These are phyloP conservation scores for Columba livia DNA, from an alignment of 2,113 vertebrate genomes.

Conservation along the genomic window DNA sequence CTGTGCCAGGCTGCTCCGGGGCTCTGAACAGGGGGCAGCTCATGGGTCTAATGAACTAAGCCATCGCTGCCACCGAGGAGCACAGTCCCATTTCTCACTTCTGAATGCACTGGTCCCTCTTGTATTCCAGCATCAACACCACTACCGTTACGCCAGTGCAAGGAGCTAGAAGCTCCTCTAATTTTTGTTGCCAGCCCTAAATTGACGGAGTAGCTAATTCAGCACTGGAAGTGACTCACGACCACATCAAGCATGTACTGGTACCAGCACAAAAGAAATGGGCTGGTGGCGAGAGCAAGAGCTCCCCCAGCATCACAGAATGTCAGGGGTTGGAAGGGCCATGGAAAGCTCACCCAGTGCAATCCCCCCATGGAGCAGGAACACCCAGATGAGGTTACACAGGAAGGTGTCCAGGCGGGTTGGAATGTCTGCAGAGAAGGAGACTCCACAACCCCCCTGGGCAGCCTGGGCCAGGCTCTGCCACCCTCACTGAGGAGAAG, in stretches of 20 bases:
- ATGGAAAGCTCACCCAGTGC: too few relatives aligned
- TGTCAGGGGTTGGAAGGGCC: too few relatives aligned
- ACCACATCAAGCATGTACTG: not conserved
- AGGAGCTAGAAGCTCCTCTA: not conserved
- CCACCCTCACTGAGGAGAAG: too few relatives aligned
- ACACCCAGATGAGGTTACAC: too few relatives aligned
- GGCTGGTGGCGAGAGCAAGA: not conserved
- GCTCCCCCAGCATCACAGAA: not conserved
- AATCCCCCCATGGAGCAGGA: too few relatives aligned
- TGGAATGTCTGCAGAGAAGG: too few relatives aligned
- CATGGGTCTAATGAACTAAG: not conserved
- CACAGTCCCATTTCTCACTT: not conserved
- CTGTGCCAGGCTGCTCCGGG: not conserved
- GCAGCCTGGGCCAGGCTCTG: too few relatives aligned
- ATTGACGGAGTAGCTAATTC: not conserved
- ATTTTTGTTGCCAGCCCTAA: not conserved
- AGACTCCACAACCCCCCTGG: too few relatives aligned
- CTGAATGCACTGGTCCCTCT: not conserved
- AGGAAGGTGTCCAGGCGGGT: too few relatives aligned
- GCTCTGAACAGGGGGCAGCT: not conserved
- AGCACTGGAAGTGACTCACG: not conserved
- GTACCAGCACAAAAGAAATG: not conserved
- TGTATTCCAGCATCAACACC: rapidly evolving
- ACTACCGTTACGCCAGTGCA: rapidly evolving
- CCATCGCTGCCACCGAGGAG: not conserved